phyloP scores from a whole-genome alignment of 2,888 invertebrate species.

The Temnothorax unifasciatus region DNA sequence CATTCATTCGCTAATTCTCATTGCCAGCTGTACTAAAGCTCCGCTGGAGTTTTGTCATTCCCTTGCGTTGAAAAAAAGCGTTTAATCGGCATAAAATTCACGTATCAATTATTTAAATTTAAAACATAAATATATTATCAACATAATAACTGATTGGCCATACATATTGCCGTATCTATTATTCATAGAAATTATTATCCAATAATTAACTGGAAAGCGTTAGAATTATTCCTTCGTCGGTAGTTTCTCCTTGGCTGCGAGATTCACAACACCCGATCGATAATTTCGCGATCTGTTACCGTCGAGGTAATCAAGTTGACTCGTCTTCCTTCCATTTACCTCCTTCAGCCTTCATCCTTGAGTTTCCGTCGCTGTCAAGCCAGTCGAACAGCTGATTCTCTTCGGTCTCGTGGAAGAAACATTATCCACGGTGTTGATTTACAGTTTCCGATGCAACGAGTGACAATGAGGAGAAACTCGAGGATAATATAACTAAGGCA shows the following conservation, averaged over 20 bases:
- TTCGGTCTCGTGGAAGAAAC: slow-evolving; percentile 42
- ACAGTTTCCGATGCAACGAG: slow-evolving; percentile 63
- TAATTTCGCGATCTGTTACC: slow-evolving; percentile 17
- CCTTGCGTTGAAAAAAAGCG: background rate
- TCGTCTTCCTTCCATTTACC: background rate
- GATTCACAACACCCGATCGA: slow-evolving; percentile 6
- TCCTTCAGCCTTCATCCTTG: slow-evolving; percentile 5
- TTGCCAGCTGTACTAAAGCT: background rate
- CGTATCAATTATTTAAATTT: background rate
- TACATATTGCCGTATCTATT: background rate
- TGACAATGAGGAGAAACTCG: slow-evolving; percentile 51
- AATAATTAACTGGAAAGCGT: background rate
- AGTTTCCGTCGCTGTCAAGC: slow-evolving; percentile 59
- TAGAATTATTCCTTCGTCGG: background rate
- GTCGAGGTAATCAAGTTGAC: slow-evolving; percentile 19
- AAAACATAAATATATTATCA: background rate
- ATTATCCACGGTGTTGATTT: slow-evolving; percentile 64
- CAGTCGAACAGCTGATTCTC: slow-evolving; percentile 70
- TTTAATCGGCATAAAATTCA: no score
- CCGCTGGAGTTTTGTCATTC: background rate
- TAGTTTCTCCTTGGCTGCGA: background rate
- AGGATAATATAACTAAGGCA: slow-evolving; percentile 47
- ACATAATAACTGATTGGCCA: background rate
- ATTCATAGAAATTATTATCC: background rate
- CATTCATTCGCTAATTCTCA: background rate